A percentile compares a stretch with the other conserved stretches of the same genome.
Conservation (phyloP, 1,140 invertebrate species). For the Neoseiulus cucumeris region DNA sequence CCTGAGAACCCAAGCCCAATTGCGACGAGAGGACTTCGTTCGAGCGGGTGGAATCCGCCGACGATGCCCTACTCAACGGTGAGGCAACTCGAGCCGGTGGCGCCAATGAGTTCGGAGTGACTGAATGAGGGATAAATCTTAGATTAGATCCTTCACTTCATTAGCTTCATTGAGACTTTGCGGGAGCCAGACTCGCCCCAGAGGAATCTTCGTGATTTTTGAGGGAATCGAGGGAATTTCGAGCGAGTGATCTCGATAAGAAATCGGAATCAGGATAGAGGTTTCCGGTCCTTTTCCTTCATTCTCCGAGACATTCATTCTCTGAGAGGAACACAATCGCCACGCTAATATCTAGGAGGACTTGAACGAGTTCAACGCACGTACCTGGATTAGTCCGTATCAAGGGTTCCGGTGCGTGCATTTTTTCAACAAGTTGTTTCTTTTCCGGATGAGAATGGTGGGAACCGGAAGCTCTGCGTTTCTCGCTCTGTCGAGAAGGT, state of each 20-base stretch:
- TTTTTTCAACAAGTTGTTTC: not conserved
- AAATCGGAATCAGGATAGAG: no score
- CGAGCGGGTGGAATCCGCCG: conserved; percentile 24
- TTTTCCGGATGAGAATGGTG: not conserved
- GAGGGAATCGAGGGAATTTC: no score
- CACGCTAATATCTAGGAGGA: no score
- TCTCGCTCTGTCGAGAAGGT: conserved; percentile 31
- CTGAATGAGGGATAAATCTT: conserved; percentile 14
- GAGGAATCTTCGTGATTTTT: no score
- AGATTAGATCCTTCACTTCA: not conserved
- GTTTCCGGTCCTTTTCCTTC: conserved; percentile 14
- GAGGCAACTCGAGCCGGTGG: conserved; percentile 15
- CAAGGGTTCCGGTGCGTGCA: conserved; percentile 11
- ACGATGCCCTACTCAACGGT: conserved; percentile 20
- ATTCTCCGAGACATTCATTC: not conserved
- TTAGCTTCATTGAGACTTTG: no score
- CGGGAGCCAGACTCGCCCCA: no score
- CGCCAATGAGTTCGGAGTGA: conserved; percentile 17
- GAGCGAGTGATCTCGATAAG: no score
- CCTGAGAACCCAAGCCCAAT: conserved; percentile 54
- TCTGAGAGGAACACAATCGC: no score
- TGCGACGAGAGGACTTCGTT: conserved; percentile 33
- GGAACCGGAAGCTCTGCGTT: not conserved
- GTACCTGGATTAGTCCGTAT: conserved; percentile 35
- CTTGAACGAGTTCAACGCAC: not conserved